Percentiles rank a stretch among this genome's conserved stretches.
Evolutionary conservation across 2,797 vertebrate species (phyloP).

Genomic region (Trichosurus vulpecula): DNA sequence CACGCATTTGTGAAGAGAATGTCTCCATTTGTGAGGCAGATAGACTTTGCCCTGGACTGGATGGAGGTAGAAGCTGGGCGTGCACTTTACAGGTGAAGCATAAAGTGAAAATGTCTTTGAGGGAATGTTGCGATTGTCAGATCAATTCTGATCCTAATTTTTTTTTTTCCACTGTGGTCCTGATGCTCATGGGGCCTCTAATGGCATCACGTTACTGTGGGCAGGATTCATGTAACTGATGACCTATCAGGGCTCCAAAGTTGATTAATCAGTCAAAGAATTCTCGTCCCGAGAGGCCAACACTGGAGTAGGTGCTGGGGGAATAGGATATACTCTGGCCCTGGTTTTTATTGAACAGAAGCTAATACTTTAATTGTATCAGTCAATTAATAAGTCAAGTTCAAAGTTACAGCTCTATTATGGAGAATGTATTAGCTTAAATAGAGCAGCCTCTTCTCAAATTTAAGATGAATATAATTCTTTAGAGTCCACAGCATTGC

Average conservation of each 20-base stretch:
- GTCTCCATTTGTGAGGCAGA: conserved; percentile 94
- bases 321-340: background rate
- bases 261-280: background rate
- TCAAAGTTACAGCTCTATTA: background rate
- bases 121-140: background rate
- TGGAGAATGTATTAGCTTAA: background rate
- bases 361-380: background rate
- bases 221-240: background rate
- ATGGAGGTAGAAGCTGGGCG: conserved; percentile 96
- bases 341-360: background rate
- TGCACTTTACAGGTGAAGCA: conserved; percentile 91
- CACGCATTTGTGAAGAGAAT: conserved; percentile 93
- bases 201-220: background rate
- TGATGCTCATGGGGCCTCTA: background rate
- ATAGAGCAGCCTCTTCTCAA: background rate
- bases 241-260: background rate
- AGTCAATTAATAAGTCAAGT: background rate
- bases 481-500: background rate
- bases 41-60: conserved; percentile 98
- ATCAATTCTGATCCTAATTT: conserved; percentile 11
- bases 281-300: background rate
- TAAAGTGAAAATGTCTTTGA: background rate
- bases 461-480: background rate
- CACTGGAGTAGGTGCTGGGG: background rate
- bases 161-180: conserved; percentile 3